Percentiles rank a stretch among this genome's conserved stretches.
Conservation (phyloP, 2,888 invertebrate species). For the Xanthorhoe spadicearia region DNA sequence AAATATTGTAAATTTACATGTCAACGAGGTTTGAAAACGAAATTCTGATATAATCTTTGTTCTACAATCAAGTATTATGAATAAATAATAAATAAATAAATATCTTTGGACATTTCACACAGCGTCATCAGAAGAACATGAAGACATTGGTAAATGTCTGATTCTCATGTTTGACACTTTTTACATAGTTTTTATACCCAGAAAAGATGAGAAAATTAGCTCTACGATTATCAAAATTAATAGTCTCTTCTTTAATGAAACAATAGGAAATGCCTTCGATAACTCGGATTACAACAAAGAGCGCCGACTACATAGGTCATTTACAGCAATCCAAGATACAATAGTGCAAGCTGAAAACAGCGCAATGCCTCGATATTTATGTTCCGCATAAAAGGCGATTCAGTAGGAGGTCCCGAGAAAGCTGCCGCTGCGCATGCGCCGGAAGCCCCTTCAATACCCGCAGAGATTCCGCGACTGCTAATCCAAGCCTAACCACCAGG, state of each 20-base stretch:
- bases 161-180: too few relatives aligned
- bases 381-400: slow-evolving; percentile 52
- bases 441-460: slow-evolving; percentile 56
- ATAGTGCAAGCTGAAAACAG: slow-evolving; percentile 22
- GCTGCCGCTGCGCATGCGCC: slow-evolving; percentile 49
- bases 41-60: too few relatives aligned
- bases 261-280: slow-evolving; percentile 2
- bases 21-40: too few relatives aligned
- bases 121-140: too few relatives aligned
- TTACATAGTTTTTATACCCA: too few relatives aligned
- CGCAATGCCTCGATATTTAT: slow-evolving; percentile 22
- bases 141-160: too few relatives aligned
- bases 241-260: not conserved
- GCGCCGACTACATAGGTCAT: slow-evolving; percentile 7
- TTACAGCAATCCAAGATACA: slow-evolving; percentile 17
- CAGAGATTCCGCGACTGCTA: slow-evolving; percentile 57
- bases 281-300: slow-evolving; percentile 15
- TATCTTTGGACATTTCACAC: too few relatives aligned
- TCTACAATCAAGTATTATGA: too few relatives aligned
- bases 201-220: not conserved
- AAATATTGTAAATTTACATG: too few relatives aligned
- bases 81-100: too few relatives aligned
- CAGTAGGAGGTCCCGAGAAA: slow-evolving; percentile 59
- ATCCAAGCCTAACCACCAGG: slow-evolving; percentile 27
- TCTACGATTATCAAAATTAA: too few relatives aligned